A percentile compares a stretch with the other conserved stretches of the same genome.
These are phyloP conservation scores for Eurosta solidaginis DNA, from an alignment of 1,140 invertebrate genomes.

Conservation along the genomic window DNA sequence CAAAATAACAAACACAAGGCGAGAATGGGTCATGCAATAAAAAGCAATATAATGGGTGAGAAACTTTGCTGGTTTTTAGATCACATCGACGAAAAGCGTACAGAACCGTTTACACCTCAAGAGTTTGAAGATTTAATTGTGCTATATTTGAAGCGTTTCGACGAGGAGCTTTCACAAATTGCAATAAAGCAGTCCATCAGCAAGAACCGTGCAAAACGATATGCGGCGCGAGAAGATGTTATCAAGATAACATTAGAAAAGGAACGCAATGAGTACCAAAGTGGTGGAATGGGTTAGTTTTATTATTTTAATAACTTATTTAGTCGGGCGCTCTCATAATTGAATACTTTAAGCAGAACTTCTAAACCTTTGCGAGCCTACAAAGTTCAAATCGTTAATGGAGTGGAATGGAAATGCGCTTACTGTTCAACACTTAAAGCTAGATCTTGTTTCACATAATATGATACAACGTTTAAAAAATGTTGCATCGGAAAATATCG, in stretches of 20 bases:
- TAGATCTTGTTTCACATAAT: conserved; percentile 51
- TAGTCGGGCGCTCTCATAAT: background rate
- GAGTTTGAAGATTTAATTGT: conserved; percentile 66
- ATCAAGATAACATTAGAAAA: conserved; percentile 72
- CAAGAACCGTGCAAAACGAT: conserved; percentile 69
- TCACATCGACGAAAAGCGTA: conserved; percentile 63
- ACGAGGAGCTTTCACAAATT: conserved; percentile 79
- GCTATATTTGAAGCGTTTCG: conserved; percentile 66
- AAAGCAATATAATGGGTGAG: conserved; percentile 72
- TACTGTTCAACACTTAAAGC: conserved; percentile 56
- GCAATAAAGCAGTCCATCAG: conserved; percentile 74
- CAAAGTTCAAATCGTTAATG: conserved; percentile 48
- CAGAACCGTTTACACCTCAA: conserved; percentile 64
- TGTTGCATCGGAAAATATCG: background rate
- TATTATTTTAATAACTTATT: background rate
- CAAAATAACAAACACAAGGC: conserved; percentile 67
- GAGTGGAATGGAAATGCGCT: conserved; percentile 57
- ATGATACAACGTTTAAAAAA: conserved; percentile 49
- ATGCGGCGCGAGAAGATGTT: conserved; percentile 74
- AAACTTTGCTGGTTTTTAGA: conserved; percentile 75
- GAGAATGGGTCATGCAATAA: conserved; percentile 68
- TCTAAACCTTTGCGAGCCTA: conserved; percentile 53
- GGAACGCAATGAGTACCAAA: conserved; percentile 72
- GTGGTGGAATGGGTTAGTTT: conserved; percentile 70
- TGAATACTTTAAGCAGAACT: conserved; percentile 48